Percentiles rank a stretch among this genome's conserved stretches.
Evolutionary conservation across 2,888 invertebrate species (phyloP).

Genomic region (Actias luna): DNA sequence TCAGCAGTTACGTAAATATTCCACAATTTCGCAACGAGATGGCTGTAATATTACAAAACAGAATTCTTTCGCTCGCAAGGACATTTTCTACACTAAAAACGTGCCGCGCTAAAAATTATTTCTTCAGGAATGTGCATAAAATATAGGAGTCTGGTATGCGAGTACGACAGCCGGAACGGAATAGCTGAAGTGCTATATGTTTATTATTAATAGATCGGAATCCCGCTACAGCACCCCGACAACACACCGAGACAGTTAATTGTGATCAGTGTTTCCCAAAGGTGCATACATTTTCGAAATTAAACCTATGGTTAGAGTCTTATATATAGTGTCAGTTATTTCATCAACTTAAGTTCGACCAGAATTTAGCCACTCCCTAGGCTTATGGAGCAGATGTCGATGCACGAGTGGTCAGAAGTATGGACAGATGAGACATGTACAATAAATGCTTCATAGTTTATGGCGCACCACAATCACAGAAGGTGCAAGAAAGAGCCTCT

Average conservation of each 20-base stretch:
- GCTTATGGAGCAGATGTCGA: no score
- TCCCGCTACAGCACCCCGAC: slow-evolving; percentile 12
- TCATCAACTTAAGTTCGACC: no score
- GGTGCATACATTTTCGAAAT: background rate
- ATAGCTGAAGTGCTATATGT: slow-evolving; percentile 17
- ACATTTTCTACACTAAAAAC: slow-evolving; percentile 13
- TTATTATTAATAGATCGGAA: slow-evolving; percentile 25
- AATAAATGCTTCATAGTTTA: no score
- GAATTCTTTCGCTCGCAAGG: slow-evolving; percentile 12
- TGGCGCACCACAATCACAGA: no score
- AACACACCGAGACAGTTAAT: slow-evolving; percentile 13
- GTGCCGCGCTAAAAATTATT: slow-evolving; percentile 17
- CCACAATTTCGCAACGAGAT: background rate
- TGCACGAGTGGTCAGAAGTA: no score
- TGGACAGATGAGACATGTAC: no score
- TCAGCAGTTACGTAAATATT: background rate
- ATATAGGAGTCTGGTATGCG: slow-evolving; percentile 16
- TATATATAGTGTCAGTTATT: no score
- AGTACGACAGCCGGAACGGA: slow-evolving; percentile 16
- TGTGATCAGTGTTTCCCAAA: background rate
- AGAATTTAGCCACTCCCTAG: no score
- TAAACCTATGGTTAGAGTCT: no score
- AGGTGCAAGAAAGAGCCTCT: no score
- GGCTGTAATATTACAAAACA: background rate
- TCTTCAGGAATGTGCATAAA: slow-evolving; percentile 18